Conservation (phyloP, 2,888 invertebrate species). For the Labia minor region DNA sequence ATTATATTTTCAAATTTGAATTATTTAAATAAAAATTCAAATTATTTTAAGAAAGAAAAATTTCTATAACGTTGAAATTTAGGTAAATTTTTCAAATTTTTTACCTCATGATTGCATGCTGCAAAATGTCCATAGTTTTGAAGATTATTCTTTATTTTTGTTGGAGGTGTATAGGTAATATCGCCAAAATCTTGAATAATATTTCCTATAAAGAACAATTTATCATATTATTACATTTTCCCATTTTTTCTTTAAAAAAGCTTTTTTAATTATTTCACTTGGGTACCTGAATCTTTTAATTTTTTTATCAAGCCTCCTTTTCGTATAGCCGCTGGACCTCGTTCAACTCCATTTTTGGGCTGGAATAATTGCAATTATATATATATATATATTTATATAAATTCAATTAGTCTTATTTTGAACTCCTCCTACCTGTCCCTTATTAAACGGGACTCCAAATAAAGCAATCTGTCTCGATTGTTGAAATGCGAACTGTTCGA, state of each 20-base stretch:
- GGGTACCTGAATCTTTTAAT: constrained; percentile 50
- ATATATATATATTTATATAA: too few relatives aligned
- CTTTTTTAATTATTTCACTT: too few relatives aligned
- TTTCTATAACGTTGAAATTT: too few relatives aligned
- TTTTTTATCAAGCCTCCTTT: constrained; percentile 50
- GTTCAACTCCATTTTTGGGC: constrained; percentile 56
- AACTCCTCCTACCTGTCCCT: constrained; percentile 48
- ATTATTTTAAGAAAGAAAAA: too few relatives aligned
- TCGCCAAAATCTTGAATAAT: constrained; percentile 64
- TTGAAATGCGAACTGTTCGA: too few relatives aligned
- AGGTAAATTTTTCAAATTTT: too few relatives aligned
- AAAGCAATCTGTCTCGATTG: constrained; percentile 54
- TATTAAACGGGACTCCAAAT: constrained; percentile 69
- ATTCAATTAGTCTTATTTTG: too few relatives aligned
- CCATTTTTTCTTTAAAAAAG: too few relatives aligned
- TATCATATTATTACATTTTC: too few relatives aligned
- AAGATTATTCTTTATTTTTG: constrained; percentile 34
- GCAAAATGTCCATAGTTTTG: constrained; percentile 52
- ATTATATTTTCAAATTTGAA: too few relatives aligned
- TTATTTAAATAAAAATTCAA: too few relatives aligned
- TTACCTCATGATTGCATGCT: constrained; percentile 51
- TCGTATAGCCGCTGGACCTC: constrained; percentile 57
- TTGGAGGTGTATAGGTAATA: constrained; percentile 39
- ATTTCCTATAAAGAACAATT: constrained; percentile 38
- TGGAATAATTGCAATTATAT: too few relatives aligned